Evolutionary conservation across 1,140 invertebrate species (phyloP).

Genomic region (Frieseomelitta varia): DNA sequence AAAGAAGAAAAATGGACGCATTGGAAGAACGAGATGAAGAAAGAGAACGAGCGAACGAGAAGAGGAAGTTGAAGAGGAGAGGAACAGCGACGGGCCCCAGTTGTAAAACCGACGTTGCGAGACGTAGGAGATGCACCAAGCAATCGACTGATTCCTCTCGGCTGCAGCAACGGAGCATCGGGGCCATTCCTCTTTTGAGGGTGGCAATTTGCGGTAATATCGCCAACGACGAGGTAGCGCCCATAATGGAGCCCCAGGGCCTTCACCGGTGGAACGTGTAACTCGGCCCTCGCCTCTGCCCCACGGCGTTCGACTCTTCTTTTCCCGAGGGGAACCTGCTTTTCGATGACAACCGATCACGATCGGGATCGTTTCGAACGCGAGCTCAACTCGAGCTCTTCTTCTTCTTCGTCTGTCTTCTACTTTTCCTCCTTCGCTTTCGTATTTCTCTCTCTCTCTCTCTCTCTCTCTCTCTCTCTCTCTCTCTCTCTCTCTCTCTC

Average conservation of each 20-base stretch:
- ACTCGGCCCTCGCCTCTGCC: conserved; percentile 55
- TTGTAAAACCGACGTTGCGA: conserved; percentile 76
- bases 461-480: background rate
- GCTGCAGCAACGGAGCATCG: conserved; percentile 69
- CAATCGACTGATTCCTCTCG: conserved; percentile 60
- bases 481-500: background rate
- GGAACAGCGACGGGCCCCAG: conserved; percentile 49
- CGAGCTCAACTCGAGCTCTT: background rate
- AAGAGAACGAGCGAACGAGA: background rate
- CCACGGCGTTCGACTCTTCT: conserved; percentile 41
- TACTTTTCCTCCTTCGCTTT: background rate
- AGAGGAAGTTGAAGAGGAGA: background rate
- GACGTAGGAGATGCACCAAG: conserved; percentile 68
- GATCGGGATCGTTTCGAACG: conserved; percentile 42
- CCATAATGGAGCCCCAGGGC: conserved; percentile 74
- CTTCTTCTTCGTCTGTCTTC: no score
- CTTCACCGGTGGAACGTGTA: conserved; percentile 64
- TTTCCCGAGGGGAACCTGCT: conserved; percentile 52
- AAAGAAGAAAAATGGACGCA: conserved; percentile 2
- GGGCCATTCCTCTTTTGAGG: conserved; percentile 78
- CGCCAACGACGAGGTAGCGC: conserved; percentile 79
- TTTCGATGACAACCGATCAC: conserved; percentile 65
- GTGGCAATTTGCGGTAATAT: conserved; percentile 83
- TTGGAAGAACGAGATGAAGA: background rate
- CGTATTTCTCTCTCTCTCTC: background rate